Evolutionary conservation across 2,888 invertebrate species (phyloP), one percentile per base, ranked within the genome.

Genomic region (Trilocha varians): DNA sequence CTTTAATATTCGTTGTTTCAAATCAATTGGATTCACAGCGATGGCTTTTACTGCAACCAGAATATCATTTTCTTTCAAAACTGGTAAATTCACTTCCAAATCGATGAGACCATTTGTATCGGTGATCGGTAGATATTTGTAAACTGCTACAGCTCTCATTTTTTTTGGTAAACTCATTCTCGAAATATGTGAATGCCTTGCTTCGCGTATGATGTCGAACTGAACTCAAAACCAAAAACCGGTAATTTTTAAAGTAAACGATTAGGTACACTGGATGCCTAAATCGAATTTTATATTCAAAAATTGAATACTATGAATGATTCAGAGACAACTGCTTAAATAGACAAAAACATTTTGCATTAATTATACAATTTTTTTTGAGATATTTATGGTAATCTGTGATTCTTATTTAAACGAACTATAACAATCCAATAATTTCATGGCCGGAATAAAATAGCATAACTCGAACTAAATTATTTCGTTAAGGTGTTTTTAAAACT

Each of bases 101-200:
- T 84, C 78, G n/a, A 77, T 38, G 3, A 84, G 62, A 48, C 83
- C 78, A 14, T 66, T 64, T 1, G 55, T 47, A 45, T 83, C 73
- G 2, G 67, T 50, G 42, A 84, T 78, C 6, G 82, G 78, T 40
- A 83, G 62, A 55, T 83, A 82, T 62, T 79, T 77, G 46, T 73
- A 82, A 13, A 84, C 57, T 5, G 79, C 84, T 32, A 83, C 78
- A 9, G 79, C 83, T 50, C 69, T 74, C 80, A 84, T 83, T 13
- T 65, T 66, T 62, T 68, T 72, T 9, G 84, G 78, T 46, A 83
- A 49, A 42, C 47, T 55, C n/a, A 41, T 52, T 32, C 55, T 45
- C 53, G 58, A 59, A 16, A 44, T 55, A 14, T 34, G 32, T 35
- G 36, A 40, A 47, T 40, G 46, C 3, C 5, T 2, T 14, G 3